Conservation (phyloP, 2,797 vertebrate genomes). For the Cercopithecus hamlyni region DNA sequence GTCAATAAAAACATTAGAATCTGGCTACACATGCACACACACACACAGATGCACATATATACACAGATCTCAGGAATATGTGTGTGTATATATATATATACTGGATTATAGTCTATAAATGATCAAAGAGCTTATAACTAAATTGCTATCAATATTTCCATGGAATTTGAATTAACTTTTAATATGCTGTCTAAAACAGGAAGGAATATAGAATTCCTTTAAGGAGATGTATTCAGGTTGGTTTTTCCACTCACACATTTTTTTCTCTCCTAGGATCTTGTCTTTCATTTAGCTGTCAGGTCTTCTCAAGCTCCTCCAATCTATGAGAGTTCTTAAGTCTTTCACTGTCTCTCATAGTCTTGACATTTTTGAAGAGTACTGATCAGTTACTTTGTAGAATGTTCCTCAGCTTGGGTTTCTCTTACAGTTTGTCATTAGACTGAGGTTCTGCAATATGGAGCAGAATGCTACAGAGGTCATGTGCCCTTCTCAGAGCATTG, state of each 20-base stretch:
- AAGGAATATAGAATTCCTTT: background rate
- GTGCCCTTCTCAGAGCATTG: background rate
- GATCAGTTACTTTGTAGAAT: background rate
- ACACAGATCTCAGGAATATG: background rate
- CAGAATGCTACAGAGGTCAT: accelerated
- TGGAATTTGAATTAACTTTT: background rate
- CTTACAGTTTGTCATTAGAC: background rate
- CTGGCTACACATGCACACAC: background rate
- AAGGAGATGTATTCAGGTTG: background rate
- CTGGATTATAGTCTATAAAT: background rate
- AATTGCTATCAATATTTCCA: background rate
- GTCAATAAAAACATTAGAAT: background rate
- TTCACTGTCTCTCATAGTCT: background rate
- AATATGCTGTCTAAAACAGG: background rate
- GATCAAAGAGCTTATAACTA: background rate
- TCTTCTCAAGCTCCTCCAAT: background rate
- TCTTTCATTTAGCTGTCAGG: background rate
- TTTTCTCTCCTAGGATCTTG: background rate
- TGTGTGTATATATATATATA: too few species aligned
- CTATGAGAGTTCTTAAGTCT: background rate
- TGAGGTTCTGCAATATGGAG: background rate
- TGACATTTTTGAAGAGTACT: background rate
- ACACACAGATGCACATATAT: background rate
- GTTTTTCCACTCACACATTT: background rate
- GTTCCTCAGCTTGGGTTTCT: background rate